phyloP scores from a whole-genome alignment of 2,797 vertebrate species.

The Austrolebias charrua region DNA sequence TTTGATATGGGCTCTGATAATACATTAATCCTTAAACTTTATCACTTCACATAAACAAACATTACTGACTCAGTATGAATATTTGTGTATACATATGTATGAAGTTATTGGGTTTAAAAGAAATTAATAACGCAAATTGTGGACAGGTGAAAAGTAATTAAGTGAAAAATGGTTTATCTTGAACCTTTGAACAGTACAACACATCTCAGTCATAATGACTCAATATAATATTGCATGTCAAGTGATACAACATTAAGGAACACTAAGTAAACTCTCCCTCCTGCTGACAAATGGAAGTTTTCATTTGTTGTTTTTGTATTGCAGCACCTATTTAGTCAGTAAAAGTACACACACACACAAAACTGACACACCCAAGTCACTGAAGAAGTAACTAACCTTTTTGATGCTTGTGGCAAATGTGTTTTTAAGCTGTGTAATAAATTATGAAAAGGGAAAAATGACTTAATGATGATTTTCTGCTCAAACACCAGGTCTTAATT shows the following conservation, averaged over 20 bases:
- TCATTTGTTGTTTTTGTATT: slow-evolving; percentile 33
- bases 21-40: no score
- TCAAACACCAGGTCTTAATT: slow-evolving; percentile 15
- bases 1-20: no score
- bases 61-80: no score
- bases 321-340: slow-evolving; percentile 25
- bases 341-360: slow-evolving; percentile 22
- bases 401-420: background rate
- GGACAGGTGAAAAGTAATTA: no score
- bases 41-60: no score
- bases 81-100: no score
- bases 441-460: slow-evolving; percentile 46
- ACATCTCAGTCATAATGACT: background rate
- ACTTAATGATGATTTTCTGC: slow-evolving; percentile 50
- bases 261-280: slow-evolving; percentile 14
- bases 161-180: background rate
- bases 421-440: slow-evolving; percentile 44
- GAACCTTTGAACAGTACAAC: background rate
- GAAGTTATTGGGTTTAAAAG: no score
- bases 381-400: background rate
- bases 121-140: no score
- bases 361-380: slow-evolving; percentile 3
- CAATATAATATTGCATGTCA: background rate
- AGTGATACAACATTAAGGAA: background rate
- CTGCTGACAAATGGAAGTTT: slow-evolving; percentile 9